A percentile compares a stretch with the other conserved stretches of the same genome.
phyloP scores from a whole-genome alignment of 2,888 invertebrate genomes.

The Autographa pulchrina region DNA sequence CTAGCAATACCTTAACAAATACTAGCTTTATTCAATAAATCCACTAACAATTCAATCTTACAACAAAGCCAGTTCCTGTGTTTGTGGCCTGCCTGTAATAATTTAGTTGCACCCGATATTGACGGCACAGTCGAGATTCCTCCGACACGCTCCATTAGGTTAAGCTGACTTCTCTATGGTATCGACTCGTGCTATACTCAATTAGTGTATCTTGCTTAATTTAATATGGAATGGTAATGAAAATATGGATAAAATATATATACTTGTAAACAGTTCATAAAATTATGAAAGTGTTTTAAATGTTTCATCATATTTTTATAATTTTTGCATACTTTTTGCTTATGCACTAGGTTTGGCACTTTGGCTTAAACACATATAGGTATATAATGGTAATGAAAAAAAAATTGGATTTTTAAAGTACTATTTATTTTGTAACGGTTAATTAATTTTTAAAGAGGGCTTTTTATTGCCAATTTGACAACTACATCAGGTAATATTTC shows the following conservation, averaged over 20 bases:
- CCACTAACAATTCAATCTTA: not conserved
- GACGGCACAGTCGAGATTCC: not conserved
- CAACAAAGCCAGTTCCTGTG: not conserved
- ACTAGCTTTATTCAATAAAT: not conserved
- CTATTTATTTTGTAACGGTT: no score
- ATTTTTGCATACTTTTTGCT: not conserved
- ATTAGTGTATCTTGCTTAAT: not conserved
- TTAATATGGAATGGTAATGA: not conserved
- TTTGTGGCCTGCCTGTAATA: not conserved
- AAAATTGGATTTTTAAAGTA: no score
- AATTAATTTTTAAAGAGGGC: no score
- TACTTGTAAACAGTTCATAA: no score
- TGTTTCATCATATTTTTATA: not conserved
- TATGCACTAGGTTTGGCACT: no score
- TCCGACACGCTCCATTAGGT: conserved; percentile 1
- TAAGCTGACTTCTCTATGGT: not conserved
- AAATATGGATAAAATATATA: no score
- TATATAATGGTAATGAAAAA: no score
- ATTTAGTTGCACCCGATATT: not conserved
- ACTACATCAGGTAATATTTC: not conserved
- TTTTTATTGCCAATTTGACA: no score
- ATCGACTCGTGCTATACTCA: not conserved
- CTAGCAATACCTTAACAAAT: not conserved
- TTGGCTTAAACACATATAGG: no score
- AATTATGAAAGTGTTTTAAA: no score